phyloP scores from a whole-genome alignment of 64 coral and sea anemone species.

The Montipora sp. region DNA sequence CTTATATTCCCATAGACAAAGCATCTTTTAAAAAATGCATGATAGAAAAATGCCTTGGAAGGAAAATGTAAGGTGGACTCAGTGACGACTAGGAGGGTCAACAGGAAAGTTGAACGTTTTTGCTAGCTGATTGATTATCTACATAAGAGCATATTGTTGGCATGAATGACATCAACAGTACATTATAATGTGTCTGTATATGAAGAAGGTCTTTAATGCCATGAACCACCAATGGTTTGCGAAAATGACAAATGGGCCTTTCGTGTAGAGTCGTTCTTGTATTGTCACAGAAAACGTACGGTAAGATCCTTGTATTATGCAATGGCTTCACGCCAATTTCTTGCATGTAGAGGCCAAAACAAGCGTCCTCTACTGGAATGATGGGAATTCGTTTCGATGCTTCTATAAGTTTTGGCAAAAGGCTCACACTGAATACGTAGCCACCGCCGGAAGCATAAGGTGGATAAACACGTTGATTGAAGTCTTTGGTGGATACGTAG shows the following conservation, averaged over 20 bases:
- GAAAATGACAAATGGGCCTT: constrained; percentile 60
- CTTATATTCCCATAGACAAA: too few relatives aligned
- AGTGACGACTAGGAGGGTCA: background rate
- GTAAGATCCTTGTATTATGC: constrained; percentile 36
- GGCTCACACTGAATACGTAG: constrained; percentile 46
- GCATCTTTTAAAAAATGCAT: too few relatives aligned
- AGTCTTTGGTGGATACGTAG: constrained; percentile 44
- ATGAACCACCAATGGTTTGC: constrained; percentile 62
- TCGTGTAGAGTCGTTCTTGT: constrained; percentile 15
- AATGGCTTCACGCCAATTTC: constrained; percentile 25
- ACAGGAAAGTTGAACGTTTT: constrained; percentile 1
- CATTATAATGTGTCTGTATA: constrained; percentile 64
- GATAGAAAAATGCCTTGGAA: too few relatives aligned
- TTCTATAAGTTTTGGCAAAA: constrained; percentile 29
- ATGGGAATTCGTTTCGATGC: constrained; percentile 18
- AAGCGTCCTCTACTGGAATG: constrained; percentile 72
- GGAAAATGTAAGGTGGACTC: too few relatives aligned
- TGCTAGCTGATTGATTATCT: constrained; percentile 28
- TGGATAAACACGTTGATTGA: background rate
- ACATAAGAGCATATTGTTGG: constrained; percentile 55
- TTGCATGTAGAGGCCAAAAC: constrained; percentile 55
- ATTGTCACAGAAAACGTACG: constrained; percentile 43
- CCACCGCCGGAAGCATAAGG: constrained; percentile 63
- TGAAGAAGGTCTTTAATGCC: constrained; percentile 43
- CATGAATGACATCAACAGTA: constrained; percentile 63